Evolutionary conservation across 2,113 vertebrate genomes (phyloP).

Genomic region (Nerophis ophidion): DNA sequence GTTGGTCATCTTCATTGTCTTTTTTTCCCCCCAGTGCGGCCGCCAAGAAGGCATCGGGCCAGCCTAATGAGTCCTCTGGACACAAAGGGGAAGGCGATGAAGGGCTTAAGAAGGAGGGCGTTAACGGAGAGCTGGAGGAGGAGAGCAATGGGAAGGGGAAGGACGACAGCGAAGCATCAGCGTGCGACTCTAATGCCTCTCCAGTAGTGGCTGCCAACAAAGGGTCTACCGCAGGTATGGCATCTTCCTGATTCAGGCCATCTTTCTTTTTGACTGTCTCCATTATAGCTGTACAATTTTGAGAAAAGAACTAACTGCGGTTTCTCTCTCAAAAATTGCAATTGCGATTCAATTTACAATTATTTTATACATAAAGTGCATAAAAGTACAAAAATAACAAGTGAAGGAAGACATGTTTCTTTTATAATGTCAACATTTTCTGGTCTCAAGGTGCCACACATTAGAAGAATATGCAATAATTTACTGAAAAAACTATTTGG

Average conservation of each 20-base stretch:
- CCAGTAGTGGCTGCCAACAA: constrained; percentile 53
- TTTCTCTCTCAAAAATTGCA: no score
- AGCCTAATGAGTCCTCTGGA: constrained; percentile 37
- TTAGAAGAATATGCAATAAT: no score
- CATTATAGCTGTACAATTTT: no score
- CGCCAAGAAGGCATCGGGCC: constrained; percentile 44
- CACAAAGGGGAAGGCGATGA: constrained; percentile 41
- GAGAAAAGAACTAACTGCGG: no score
- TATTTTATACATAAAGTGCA: no score
- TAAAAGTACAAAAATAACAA: no score
- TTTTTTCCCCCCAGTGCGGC: constrained; percentile 35
- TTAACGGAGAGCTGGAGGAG: constrained; percentile 84
- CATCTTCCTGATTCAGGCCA: background rate
- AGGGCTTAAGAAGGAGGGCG: constrained; percentile 55
- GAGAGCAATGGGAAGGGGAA: constrained; percentile 69
- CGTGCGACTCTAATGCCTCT: constrained; percentile 59
- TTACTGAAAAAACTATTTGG: no score
- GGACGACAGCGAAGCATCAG: constrained; percentile 24
- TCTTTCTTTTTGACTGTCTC: background rate
- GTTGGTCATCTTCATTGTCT: no score
- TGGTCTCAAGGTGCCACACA: no score
- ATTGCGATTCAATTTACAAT: no score
- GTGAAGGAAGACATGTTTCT: no score
- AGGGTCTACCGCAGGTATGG: constrained; percentile 55
- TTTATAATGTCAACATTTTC: no score